Percentiles rank a stretch among this genome's conserved stretches.
Evolutionary conservation across 2,888 invertebrate genomes (phyloP).

Genomic region (Eupithecia exiguata): DNA sequence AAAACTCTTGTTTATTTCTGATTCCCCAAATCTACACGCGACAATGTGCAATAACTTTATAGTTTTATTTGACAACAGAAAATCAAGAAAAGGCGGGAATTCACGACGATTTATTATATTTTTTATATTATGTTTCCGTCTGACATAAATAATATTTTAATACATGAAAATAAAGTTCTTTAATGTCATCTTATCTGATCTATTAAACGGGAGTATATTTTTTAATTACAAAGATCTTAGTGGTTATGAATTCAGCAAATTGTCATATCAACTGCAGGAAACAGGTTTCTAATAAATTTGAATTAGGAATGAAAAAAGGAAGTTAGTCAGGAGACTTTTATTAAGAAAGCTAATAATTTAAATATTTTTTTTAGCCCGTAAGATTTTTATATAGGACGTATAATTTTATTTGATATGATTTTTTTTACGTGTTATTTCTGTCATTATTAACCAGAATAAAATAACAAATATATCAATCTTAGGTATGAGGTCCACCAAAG

Average conservation of each 20-base stretch:
- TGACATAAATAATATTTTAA: conserved; percentile 59
- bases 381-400: conserved; percentile 5
- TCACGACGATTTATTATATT: conserved; percentile 68
- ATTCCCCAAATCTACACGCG: conserved; percentile 64
- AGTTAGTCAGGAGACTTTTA: conserved; percentile 29
- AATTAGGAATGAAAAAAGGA: conserved; percentile 47
- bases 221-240: conserved; percentile 36
- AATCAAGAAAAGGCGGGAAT: conserved; percentile 70
- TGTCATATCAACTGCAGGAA: conserved; percentile 42
- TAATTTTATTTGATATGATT: background rate
- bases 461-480: background rate
- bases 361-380: no score
- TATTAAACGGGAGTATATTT: conserved; percentile 36
- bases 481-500: background rate
- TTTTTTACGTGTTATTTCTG: background rate
- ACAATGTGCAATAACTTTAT: conserved; percentile 74
- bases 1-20: conserved; percentile 68
- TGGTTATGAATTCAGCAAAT: conserved; percentile 27
- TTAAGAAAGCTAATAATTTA: background rate
- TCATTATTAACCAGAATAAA: background rate
- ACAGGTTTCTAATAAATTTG: conserved; percentile 43
- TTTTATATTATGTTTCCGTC: conserved; percentile 76
- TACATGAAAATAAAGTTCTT: conserved; percentile 45
- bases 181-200: conserved; percentile 48
- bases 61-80: conserved; percentile 74